These are phyloP conservation scores for Chondrilla cf. caribensis DNA, from an alignment of 37 sponge, comb jelly and placozoan species.

Conservation along the genomic window DNA sequence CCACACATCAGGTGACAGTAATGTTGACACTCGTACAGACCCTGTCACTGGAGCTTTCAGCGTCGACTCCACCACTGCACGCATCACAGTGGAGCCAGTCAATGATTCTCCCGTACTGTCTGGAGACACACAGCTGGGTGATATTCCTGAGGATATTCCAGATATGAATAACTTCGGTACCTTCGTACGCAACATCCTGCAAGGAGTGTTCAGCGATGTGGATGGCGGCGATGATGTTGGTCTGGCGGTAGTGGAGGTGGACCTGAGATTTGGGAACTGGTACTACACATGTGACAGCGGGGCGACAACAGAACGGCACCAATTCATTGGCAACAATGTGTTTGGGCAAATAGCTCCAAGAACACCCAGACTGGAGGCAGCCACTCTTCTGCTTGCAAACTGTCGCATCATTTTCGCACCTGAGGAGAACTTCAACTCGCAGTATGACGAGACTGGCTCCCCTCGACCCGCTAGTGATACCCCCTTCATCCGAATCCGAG, in stretches of 20 bases:
- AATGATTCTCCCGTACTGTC: constrained; percentile 78
- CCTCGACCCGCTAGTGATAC: constrained; percentile 43
- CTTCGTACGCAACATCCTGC: constrained; percentile 29
- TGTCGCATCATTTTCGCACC: constrained; percentile 78
- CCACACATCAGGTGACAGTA: constrained; percentile 49
- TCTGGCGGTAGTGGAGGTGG: constrained; percentile 62
- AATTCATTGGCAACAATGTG: constrained; percentile 59
- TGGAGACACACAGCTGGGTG: constrained; percentile 12
- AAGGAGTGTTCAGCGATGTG: constrained; percentile 41
- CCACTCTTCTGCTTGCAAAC: constrained; percentile 58
- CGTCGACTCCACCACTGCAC: constrained; percentile 48
- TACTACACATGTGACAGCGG: constrained; percentile 76
- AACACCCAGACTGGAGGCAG: constrained; percentile 46
- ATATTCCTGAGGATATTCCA: constrained; percentile 52
- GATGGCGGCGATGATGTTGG: constrained; percentile 43
- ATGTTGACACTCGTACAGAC: constrained; percentile 58
- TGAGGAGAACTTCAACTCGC: constrained; percentile 64
- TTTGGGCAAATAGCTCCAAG: constrained; percentile 67
- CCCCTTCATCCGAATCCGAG: constrained; percentile 71
- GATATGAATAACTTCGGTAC: constrained; percentile 39
- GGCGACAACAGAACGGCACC: constrained; percentile 25
- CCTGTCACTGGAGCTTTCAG: constrained; percentile 74
- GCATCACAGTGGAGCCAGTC: constrained; percentile 67
- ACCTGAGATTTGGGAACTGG: constrained; percentile 71
- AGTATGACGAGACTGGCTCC: constrained; percentile 56